Evolutionary conservation across 2,113 vertebrate species (phyloP), one percentile per base, ranked within the genome.

Genomic region (Apteryx mantelli): DNA sequence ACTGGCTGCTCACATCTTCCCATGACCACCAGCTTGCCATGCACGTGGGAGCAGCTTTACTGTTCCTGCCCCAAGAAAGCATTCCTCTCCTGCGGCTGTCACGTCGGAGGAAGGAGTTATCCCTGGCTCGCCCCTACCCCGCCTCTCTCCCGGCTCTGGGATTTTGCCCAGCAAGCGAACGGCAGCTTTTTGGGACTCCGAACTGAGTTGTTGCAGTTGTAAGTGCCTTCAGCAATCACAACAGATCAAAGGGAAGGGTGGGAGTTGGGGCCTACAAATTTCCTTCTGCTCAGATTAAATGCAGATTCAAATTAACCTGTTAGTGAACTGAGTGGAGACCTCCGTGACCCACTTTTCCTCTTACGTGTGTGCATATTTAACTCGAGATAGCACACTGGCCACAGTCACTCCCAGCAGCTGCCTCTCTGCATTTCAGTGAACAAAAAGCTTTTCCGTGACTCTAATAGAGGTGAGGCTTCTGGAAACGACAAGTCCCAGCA

Each of bases 191-290:
- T 12, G 66, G 74, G 58, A 50, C 50, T 95, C 64, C 40, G 55
- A 88, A 86, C 77, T 52, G 38, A 78, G 64, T 50, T 55, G 69
- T 83, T 16, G 76, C 52, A 71, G 92, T 71, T 81, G 38, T 11
- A 55, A 91, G 76, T 0, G 50, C 93, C 95, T 84, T 76, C 36
- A 95, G 96, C 93, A 84, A 64, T 25, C 5, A 4, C 3, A 7
- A 38, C 52, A 75, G 80, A 95, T 96, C 90, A 96, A 97, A 96
- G 88, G 42, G 69, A 96, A 85, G 50, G 91, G 82, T 91, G 63
- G 78, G 86, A 93, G 79, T 36, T 11, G 8, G 44, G 89, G 86
- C 86, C 73, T 77, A 53, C 18, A 42, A 52, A 50, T 75, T 95
- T 94, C 76, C 40, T 93, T 82, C 69, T 92, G 76, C 76, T 94